A percentile compares a stretch with the other conserved stretches of the same genome.
These are phyloP conservation scores for Seira sanloemensis DNA, from an alignment of 2,888 invertebrate genomes.

Conservation along the genomic window DNA sequence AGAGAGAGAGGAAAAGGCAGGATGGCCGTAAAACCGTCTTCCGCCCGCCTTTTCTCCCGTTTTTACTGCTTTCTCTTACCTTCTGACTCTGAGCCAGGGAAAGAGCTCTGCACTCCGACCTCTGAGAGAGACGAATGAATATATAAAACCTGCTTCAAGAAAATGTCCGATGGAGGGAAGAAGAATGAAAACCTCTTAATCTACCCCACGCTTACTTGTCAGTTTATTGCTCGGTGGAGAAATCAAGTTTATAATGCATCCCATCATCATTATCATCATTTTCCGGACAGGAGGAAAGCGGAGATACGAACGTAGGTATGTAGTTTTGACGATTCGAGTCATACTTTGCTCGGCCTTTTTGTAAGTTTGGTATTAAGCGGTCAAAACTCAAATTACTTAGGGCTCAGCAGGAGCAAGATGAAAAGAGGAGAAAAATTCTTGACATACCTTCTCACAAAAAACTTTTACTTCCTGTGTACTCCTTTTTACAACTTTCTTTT, in stretches of 20 bases:
- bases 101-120: no score
- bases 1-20: constrained; percentile 37
- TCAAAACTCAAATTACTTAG: no score
- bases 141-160: background rate
- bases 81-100: background rate
- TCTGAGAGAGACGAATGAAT: no score
- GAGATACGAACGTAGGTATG: no score
- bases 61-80: constrained; percentile 2
- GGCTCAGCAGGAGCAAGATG: background rate
- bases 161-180: constrained; percentile 33
- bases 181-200: constrained; percentile 9
- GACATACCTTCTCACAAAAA: constrained; percentile 48
- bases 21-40: constrained; percentile 58
- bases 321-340: background rate
- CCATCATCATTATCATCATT: constrained; percentile 25
- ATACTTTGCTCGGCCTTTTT: background rate
- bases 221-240: constrained; percentile 44
- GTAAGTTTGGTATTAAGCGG: no score
- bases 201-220: constrained; percentile 5
- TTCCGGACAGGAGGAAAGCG: background rate
- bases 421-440: constrained; percentile 31
- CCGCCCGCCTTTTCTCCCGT: constrained; percentile 25
- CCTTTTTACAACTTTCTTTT: constrained; percentile 64
- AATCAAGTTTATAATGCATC: constrained; percentile 52
- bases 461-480: constrained; percentile 58